Conservation (phyloP, 2,113 vertebrate genomes). For the Peromyscus maniculatus region DNA sequence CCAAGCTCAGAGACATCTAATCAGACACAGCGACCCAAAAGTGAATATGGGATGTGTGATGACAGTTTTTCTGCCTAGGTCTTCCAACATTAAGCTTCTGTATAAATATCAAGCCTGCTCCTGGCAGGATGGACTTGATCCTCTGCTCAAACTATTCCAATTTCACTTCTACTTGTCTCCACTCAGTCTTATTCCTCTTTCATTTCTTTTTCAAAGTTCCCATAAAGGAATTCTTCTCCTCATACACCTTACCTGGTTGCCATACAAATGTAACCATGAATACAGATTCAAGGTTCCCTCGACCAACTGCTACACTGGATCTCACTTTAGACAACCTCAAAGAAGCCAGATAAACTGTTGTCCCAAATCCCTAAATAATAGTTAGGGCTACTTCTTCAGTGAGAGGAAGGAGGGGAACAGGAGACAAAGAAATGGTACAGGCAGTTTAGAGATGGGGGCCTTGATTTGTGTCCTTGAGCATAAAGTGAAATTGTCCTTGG, state of each 20-base stretch:
- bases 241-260: not conserved
- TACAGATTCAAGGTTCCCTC: not conserved
- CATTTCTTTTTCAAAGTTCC: no score
- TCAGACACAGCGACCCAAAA: not conserved
- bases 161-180: not conserved
- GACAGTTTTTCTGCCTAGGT: not conserved
- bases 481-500: not conserved
- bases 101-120: not conserved
- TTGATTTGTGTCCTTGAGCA: not conserved
- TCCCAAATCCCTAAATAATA: not conserved
- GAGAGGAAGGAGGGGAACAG: not conserved
- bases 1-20: not conserved
- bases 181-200: not conserved
- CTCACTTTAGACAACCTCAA: not conserved
- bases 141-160: not conserved
- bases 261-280: not conserved
- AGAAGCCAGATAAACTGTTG: not conserved
- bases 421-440: not conserved
- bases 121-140: not conserved
- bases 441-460: not conserved
- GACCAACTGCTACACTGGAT: not conserved
- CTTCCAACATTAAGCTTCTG: not conserved
- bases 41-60: no score
- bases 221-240: not conserved
- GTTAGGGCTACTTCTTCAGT: not conserved